Evolutionary conservation across 2,113 vertebrate genomes (phyloP).

Genomic region (Motacilla alba): DNA sequence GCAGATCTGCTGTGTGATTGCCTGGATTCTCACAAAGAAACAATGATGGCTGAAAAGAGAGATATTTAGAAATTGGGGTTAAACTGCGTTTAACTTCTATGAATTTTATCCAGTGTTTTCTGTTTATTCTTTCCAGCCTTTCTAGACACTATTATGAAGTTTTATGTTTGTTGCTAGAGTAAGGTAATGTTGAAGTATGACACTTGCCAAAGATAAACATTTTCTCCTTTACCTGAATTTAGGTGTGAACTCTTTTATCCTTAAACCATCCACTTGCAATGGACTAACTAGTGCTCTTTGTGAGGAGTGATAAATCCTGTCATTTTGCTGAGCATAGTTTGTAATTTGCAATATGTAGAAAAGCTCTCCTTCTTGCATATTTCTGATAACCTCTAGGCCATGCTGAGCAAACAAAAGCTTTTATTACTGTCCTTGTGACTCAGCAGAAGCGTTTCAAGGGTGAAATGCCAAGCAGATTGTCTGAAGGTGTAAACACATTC

Average conservation of each 20-base stretch:
- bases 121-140: neutral
- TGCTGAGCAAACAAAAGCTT: constrained; percentile 61
- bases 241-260: neutral
- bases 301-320: constrained; percentile 31
- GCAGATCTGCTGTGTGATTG: neutral
- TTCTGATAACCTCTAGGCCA: constrained; percentile 50
- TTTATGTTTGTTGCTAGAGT: neutral
- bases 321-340: neutral
- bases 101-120: neutral
- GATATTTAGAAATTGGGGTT: neutral
- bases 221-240: neutral
- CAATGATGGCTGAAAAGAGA: neutral
- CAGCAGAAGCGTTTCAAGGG: constrained; percentile 44
- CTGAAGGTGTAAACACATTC: neutral
- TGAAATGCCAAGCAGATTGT: constrained; percentile 6
- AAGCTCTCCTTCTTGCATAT: constrained; percentile 23
- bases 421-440: constrained; percentile 40
- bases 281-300: neutral
- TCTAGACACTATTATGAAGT: neutral
- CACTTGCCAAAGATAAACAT: neutral
- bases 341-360: constrained; percentile 4
- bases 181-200: neutral
- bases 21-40: neutral
- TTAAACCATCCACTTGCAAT: neutral
- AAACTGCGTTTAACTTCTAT: neutral